Evolutionary conservation across 2,113 vertebrate genomes (phyloP).

Genomic region (Phalacrocorax carbo): DNA sequence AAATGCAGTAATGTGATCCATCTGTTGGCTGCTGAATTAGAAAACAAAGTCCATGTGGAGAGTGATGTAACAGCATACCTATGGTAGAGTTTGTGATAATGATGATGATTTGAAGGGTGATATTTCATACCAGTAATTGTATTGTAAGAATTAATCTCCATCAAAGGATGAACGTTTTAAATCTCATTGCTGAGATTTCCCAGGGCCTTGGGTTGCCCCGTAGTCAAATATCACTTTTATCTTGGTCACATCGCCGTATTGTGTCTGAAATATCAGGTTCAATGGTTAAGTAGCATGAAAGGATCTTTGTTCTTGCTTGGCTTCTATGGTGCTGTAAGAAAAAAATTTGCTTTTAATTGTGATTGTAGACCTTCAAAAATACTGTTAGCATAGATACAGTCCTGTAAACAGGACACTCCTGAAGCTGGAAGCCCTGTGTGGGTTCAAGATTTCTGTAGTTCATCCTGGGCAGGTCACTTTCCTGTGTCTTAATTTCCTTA

Average conservation of each 20-base stretch:
- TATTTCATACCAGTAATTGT: background rate
- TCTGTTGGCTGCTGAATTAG: constrained; percentile 36
- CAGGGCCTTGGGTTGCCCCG: background rate
- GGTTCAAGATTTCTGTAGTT: background rate
- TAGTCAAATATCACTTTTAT: background rate
- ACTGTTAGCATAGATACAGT: background rate
- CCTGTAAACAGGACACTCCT: background rate
- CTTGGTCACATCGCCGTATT: background rate
- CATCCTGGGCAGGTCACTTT: background rate
- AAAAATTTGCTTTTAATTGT: background rate
- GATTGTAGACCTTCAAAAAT: background rate
- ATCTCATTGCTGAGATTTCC: background rate
- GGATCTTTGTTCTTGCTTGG: background rate
- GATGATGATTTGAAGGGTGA: background rate
- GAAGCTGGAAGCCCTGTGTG: background rate
- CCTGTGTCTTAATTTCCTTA: background rate
- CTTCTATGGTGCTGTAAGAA: background rate
- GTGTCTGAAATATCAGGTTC: background rate
- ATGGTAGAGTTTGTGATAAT: background rate
- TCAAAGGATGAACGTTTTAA: background rate
- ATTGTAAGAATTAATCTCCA: background rate
- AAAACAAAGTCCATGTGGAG: background rate
- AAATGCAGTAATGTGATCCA: background rate
- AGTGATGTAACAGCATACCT: background rate
- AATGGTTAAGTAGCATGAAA: background rate